These are phyloP conservation scores for Nannoperca obscura DNA, from an alignment of 2,797 vertebrate genomes.

Conservation along the genomic window DNA sequence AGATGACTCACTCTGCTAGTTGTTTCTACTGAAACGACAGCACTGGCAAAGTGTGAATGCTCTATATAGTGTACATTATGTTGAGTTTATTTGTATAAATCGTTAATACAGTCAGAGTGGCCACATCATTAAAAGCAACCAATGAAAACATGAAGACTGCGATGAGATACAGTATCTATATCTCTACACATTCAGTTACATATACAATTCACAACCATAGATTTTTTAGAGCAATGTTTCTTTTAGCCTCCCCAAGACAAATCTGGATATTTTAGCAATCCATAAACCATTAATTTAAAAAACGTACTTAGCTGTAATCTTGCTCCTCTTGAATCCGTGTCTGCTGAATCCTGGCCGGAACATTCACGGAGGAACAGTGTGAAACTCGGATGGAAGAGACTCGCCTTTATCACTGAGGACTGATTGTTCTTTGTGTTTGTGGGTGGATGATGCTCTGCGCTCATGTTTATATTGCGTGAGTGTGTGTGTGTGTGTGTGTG, in stretches of 20 bases:
- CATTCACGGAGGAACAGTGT: conserved; percentile 41
- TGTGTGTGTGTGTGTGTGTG: conserved; percentile 24
- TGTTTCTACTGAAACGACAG: not conserved
- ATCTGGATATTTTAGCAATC: not conserved
- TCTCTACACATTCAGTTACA: not conserved
- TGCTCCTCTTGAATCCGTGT: not conserved
- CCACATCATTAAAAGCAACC: not conserved
- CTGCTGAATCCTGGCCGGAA: conserved; percentile 20
- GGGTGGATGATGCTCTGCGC: conserved; percentile 62
- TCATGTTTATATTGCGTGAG: conserved; percentile 25
- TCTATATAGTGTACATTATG: not conserved
- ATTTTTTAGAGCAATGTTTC: not conserved
- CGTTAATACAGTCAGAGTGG: not conserved
- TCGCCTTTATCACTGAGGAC: conserved; percentile 60
- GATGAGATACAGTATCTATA: not conserved
- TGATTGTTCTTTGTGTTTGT: conserved; percentile 68
- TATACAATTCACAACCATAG: not conserved
- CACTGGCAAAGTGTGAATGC: not conserved
- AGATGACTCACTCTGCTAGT: not conserved
- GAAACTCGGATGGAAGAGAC: conserved; percentile 48
- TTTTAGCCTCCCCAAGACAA: not conserved
- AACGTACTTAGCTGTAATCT: conserved; percentile 51
- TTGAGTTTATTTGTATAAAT: not conserved
- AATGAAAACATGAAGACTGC: not conserved
- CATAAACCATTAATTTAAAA: not conserved